These are phyloP conservation scores for Cochlearius cochlearius DNA, from an alignment of 2,113 vertebrate species.

Conservation along the genomic window DNA sequence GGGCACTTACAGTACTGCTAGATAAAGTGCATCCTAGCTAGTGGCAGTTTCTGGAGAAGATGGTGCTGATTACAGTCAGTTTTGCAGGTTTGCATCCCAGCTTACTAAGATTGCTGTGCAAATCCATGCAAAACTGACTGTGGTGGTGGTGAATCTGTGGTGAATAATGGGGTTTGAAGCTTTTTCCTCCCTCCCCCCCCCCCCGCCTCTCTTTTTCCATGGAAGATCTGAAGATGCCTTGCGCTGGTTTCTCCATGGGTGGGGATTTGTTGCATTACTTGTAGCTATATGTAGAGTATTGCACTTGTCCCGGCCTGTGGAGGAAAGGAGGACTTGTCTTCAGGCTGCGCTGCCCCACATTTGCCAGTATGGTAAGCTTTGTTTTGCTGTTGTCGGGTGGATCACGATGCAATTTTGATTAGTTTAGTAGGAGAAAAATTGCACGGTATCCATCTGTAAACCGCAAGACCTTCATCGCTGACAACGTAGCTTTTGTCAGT, in stretches of 20 bases:
- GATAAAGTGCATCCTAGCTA: slow-evolving; percentile 64
- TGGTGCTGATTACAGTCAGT: slow-evolving; percentile 79
- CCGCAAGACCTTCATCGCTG: slow-evolving; percentile 82
- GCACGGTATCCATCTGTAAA: slow-evolving; percentile 98
- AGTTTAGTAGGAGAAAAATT: slow-evolving; percentile 84
- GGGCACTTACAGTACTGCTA: slow-evolving; percentile 92
- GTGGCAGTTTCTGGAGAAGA: slow-evolving; percentile 15
- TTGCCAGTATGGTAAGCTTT: slow-evolving; percentile 11
- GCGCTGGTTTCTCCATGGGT: slow-evolving; percentile 76
- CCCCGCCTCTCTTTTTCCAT: fast-evolving
- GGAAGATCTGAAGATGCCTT: background rate
- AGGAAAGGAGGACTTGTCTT: slow-evolving; percentile 74
- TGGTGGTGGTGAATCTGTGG: slow-evolving; percentile 69
- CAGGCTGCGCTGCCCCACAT: background rate
- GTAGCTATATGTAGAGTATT: slow-evolving; percentile 78
- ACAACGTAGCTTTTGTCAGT: background rate
- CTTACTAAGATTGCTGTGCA: slow-evolving; percentile 97
- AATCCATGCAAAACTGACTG: slow-evolving; percentile 99
- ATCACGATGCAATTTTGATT: slow-evolving; percentile 94
- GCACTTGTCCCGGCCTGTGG: slow-evolving; percentile 89
- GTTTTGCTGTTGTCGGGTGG: slow-evolving; percentile 95
- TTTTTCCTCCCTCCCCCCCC: no score
- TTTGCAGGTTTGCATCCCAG: slow-evolving; percentile 98
- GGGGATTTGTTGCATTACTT: slow-evolving; percentile 87
- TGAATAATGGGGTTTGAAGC: background rate